Evolutionary conservation across 2,797 vertebrate genomes (phyloP), one percentile per base, ranked within the genome.

Genomic region (Tapirus indicus): DNA sequence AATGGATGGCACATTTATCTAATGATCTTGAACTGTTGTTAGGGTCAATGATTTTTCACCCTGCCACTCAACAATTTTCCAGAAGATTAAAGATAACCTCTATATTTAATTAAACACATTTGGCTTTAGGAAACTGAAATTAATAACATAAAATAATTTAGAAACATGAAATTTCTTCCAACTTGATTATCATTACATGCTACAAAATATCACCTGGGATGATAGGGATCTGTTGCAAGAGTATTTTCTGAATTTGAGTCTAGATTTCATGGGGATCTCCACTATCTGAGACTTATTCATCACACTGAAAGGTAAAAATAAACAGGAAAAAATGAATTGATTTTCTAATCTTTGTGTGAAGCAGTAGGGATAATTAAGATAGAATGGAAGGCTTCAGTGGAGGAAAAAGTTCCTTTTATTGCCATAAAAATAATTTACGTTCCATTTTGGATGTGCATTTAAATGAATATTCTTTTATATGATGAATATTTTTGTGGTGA

Each of bases 41-140:
- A 52, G 56, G 25, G 13, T 0, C 69, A 78, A 4, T 25, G 27
- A 74, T 49, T 91, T 83, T 88, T 94, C 32, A 77, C 23, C 35
- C 5, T 77, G 38, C 13, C 6, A 69, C 14, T 90, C 47, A 83
- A 83, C 32, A 91, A 38, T 66, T 94, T 94, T 92, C 62, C 20
- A 60, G 47, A 64, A 54, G 13, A 49, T 80, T 72, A 60, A 52
- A 90, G 17, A 64, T 38, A 52, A 21, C 12, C 16, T 95, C 23
- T 52, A 66, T 82, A n/a, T 82, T 93, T 91, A 85, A 86, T 88
- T 82, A 82, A 71, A 56, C 18, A 79, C 71, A 69, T 84, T 32
- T 66, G 13, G 23, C 18, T 88, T 92, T 69, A 77, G 64, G 5
- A 90, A 90, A 66, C 23, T 69, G n/a, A 90, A 71, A 74, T 87